Evolutionary conservation across 2,888 invertebrate species (phyloP).

Genomic region (Oconnorella tubifera): DNA sequence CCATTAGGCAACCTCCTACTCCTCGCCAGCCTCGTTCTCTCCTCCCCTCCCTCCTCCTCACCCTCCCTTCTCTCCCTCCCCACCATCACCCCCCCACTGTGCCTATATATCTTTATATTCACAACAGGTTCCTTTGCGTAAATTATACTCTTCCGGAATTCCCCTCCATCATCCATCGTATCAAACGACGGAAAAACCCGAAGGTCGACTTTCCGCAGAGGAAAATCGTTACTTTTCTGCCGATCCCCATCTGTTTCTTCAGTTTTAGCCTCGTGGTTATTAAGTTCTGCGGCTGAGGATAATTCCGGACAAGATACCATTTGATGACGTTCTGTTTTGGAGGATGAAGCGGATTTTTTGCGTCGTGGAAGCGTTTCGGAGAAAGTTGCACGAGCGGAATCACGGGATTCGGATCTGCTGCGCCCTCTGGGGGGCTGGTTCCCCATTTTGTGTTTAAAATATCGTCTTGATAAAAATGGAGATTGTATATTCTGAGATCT

Average conservation of each 20-base stretch:
- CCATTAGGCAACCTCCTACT: too few relatives aligned
- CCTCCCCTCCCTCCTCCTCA: not conserved
- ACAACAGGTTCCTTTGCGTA: conserved; percentile 6
- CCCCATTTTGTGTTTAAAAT: not conserved
- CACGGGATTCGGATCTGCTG: not conserved
- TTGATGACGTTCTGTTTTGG: not conserved
- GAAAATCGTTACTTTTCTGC: too few relatives aligned
- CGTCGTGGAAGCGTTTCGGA: not conserved
- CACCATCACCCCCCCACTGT: not conserved
- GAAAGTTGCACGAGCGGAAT: not conserved
- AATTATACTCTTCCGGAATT: conserved; percentile 1
- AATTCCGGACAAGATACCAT: conserved; percentile 5
- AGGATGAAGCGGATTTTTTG: not conserved
- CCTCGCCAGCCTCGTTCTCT: not conserved
- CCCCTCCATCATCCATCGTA: conserved; percentile 8
- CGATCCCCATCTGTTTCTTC: not conserved
- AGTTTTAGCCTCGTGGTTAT: not conserved
- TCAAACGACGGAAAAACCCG: not conserved
- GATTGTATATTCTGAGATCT: too few relatives aligned
- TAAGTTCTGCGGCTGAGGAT: not conserved
- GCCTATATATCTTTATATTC: not conserved
- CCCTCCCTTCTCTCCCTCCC: not conserved
- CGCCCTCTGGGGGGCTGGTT: not conserved
- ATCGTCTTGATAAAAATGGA: too few relatives aligned
- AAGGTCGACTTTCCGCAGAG: not conserved